A percentile compares a stretch with the other conserved stretches of the same genome.
Evolutionary conservation across 2,888 invertebrate species (phyloP).

Genomic region (Oxytorus armatus): DNA sequence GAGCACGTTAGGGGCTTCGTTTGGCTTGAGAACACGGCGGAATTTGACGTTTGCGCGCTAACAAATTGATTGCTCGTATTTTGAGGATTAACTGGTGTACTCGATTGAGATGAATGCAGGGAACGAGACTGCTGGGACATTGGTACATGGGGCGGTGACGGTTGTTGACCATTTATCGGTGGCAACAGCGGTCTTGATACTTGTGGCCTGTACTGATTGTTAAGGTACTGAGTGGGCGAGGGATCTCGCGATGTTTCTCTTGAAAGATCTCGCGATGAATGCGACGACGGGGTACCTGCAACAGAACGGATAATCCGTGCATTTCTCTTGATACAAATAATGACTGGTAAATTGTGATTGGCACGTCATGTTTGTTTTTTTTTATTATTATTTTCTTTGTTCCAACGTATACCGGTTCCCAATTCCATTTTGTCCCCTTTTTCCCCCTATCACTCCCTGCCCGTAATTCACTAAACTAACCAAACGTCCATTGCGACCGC

Average conservation of each 20-base stretch:
- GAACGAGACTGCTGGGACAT: slow-evolving; percentile 43
- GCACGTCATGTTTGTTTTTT: background rate
- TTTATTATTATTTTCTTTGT: too few relatives aligned
- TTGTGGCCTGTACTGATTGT: slow-evolving; percentile 78
- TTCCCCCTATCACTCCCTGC: too few relatives aligned
- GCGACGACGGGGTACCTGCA: slow-evolving; percentile 83
- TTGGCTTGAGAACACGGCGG: slow-evolving; percentile 5
- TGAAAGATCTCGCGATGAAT: slow-evolving; percentile 85
- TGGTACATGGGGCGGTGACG: slow-evolving; percentile 10
- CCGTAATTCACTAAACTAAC: too few relatives aligned
- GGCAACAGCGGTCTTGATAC: slow-evolving; percentile 76
- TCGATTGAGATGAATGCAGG: slow-evolving; percentile 63
- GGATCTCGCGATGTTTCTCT: slow-evolving; percentile 85
- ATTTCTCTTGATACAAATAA: background rate
- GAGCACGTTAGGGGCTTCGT: slow-evolving; percentile 30
- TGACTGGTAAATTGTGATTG: background rate
- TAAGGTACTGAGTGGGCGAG: slow-evolving; percentile 82
- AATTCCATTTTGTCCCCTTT: too few relatives aligned
- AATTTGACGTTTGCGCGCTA: slow-evolving; percentile 19
- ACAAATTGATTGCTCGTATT: slow-evolving; percentile 36
- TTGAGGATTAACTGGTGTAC: slow-evolving; percentile 55
- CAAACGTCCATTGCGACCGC: too few relatives aligned
- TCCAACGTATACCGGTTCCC: too few relatives aligned
- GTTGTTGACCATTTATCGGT: slow-evolving; percentile 78
- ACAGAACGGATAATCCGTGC: background rate